Evolutionary conservation across 2,888 invertebrate genomes (phyloP).

Genomic region (Cosmia trapezina): DNA sequence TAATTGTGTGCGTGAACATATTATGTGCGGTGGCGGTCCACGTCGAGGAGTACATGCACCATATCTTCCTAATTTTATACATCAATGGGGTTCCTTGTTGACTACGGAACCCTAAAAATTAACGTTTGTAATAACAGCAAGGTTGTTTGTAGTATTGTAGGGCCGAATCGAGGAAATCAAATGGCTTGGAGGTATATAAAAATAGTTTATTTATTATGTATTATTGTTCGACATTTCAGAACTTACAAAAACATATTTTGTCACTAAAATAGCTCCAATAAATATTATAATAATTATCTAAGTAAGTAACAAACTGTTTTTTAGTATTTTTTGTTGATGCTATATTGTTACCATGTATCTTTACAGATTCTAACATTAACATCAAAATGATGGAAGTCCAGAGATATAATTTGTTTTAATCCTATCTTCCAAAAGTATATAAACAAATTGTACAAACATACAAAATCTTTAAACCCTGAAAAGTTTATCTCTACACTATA

Average conservation of each 20-base stretch:
- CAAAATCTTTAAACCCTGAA: slow-evolving; percentile 25
- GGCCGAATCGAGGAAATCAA: slow-evolving; percentile 5
- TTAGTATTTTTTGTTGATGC: neutral
- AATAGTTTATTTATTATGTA: slow-evolving; percentile 34
- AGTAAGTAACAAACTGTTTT: neutral
- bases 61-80: too few relatives aligned
- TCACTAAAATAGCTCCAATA: slow-evolving; percentile 6
- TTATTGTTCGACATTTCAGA: slow-evolving; percentile 9
- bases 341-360: neutral
- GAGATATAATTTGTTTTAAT: slow-evolving; percentile 4
- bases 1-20: too few relatives aligned
- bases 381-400: slow-evolving; percentile 5
- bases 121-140: too few relatives aligned
- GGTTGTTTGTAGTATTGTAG: too few relatives aligned
- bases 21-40: too few relatives aligned
- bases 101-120: too few relatives aligned
- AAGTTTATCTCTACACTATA: neutral
- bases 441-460: slow-evolving; percentile 30
- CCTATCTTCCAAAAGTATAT: slow-evolving; percentile 16
- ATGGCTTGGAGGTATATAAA: neutral
- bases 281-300: slow-evolving; percentile 6
- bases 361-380: slow-evolving; percentile 20
- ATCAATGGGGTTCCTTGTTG: too few relatives aligned
- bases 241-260: slow-evolving; percentile 7
- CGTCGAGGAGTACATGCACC: too few relatives aligned